Percentiles rank a stretch among this genome's conserved stretches.
Conservation (phyloP, 92 coral and sea anemone genomes). For the Scolanthus callimorphus region DNA sequence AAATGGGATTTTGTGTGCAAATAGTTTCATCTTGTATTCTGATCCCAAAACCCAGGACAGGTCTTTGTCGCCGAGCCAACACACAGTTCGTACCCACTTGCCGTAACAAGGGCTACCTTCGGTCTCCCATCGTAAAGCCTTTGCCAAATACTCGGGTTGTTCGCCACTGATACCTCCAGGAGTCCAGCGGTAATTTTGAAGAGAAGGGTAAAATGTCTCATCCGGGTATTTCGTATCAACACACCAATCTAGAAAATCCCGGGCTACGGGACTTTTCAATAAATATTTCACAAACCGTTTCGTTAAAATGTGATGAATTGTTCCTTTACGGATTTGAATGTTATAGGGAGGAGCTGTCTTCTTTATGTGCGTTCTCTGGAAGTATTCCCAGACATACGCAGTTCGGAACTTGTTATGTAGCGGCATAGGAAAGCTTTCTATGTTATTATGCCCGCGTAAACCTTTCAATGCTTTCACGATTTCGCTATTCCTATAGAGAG, state of each 20-base stretch:
- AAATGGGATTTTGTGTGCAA: not conserved
- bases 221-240: constrained; percentile 1
- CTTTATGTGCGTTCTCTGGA: not conserved
- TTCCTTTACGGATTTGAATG: not conserved
- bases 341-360: not conserved
- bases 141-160: constrained; percentile 4
- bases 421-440: constrained; percentile 13
- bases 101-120: not conserved
- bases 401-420: not conserved
- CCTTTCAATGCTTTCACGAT: constrained; percentile 42
- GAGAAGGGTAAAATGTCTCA: constrained; percentile 5
- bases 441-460: constrained; percentile 33
- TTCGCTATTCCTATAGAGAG: constrained; percentile 47
- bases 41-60: constrained; percentile 17
- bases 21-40: constrained; percentile 2
- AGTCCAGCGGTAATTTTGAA: constrained; percentile 6
- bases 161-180: constrained; percentile 20
- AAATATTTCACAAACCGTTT: constrained; percentile 21
- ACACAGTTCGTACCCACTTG: constrained; percentile 18
- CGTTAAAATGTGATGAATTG: not conserved
- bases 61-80: constrained; percentile 21
- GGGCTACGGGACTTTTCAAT: not conserved
- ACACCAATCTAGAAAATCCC: constrained; percentile 4
- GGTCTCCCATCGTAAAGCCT: constrained; percentile 10
- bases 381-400: not conserved